Evolutionary conservation across 2,888 invertebrate genomes (phyloP).

Genomic region (Punctoribates punctum): DNA sequence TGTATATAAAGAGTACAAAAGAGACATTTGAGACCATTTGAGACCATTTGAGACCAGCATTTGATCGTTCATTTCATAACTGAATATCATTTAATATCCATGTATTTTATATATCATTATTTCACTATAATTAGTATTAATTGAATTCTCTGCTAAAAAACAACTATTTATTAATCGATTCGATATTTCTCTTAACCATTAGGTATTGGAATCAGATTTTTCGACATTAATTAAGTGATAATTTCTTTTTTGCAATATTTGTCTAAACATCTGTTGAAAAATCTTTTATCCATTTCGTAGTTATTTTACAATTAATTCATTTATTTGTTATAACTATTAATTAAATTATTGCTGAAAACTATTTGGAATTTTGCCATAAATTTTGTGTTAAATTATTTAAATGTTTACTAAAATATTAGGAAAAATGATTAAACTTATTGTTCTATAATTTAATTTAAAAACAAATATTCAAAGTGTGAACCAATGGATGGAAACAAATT

Average conservation of each 20-base stretch:
- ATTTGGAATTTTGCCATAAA: background rate
- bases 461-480: background rate
- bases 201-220: background rate
- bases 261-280: background rate
- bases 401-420: background rate
- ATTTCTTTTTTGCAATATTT: too few species aligned
- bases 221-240: background rate
- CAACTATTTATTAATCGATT: constrained; percentile 12
- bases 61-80: background rate
- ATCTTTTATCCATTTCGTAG: background rate
- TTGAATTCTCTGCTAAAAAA: background rate
- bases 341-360: background rate
- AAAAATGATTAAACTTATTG: too few species aligned
- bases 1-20: constrained; percentile 18
- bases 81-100: background rate
- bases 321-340: background rate
- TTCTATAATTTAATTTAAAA: background rate
- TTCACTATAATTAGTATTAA: background rate
- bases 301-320: background rate
- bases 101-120: constrained; percentile 4
- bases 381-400: background rate
- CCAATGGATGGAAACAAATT: background rate
- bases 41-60: too few species aligned
- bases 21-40: too few species aligned
- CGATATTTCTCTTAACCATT: background rate